Evolutionary conservation across 2,113 vertebrate genomes (phyloP), one percentile per base, ranked within the genome.

Genomic region (Fulica atra): DNA sequence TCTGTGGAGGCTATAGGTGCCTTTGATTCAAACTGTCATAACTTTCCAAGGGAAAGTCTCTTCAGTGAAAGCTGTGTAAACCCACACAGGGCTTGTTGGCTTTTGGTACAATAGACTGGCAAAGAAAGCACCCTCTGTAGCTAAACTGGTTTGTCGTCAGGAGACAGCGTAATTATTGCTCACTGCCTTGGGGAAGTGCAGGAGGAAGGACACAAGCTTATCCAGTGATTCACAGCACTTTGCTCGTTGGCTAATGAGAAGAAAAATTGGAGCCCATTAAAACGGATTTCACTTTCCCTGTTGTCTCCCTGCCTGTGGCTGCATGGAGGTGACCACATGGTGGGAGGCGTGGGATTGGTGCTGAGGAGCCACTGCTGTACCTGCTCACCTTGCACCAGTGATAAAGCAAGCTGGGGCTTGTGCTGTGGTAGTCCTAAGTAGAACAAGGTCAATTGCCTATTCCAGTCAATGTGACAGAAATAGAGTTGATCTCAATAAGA

Each of bases 401-500:
- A 74, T 50, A 60, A 83, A 86, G 85, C 42, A 88, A 92, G 65
- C 53, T 54, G 65, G 51, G 64, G 76, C 71, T 95, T 90, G 71
- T 2, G 14, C 60, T 80, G 69, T 40, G 66, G 83, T 86, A 69
- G 53, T 76, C 77, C 11, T 79, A 94, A 96, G 88, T 78, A 92
- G 93, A 97, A 93, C 86, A 96, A 91, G 80, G 92, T 93, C 86
- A 94, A 96, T 80, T 83, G 90, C 77, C 77, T 95, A 69, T 91
- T 95, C 94, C 90, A 96, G 82, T 91, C 80, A 92, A 95, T 10
- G 9, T 71, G 95, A 92, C 95, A 96, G 93, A 95, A 97, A 97
- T 93, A 96, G 93, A 93, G 70, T 94, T 96, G 92, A 93, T 93
- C 92, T 96, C 95, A 93, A 57, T 94, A 91, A 94, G 80, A 93